A percentile compares a stretch with the other conserved stretches of the same genome.
These are phyloP conservation scores for Agapornis canus DNA, from an alignment of 2,797 vertebrate species.

Conservation along the genomic window DNA sequence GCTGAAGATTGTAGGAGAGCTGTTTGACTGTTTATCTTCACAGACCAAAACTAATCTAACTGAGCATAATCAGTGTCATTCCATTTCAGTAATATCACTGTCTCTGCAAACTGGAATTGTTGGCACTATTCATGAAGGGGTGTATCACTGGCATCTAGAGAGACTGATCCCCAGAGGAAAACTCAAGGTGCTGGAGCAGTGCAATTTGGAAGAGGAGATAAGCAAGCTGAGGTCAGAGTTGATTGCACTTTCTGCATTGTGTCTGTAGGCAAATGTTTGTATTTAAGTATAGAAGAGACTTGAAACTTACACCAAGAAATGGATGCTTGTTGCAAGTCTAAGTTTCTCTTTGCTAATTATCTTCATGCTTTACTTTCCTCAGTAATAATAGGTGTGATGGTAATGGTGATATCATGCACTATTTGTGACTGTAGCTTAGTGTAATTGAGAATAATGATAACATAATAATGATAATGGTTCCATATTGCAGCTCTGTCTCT, in stretches of 20 bases:
- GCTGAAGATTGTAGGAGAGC: not conserved
- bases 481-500: not conserved
- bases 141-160: not conserved
- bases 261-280: not conserved
- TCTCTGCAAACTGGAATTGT: not conserved
- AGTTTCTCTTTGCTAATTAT: not conserved
- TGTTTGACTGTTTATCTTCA: not conserved
- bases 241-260: not conserved
- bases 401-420: not conserved
- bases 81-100: not conserved
- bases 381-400: not conserved
- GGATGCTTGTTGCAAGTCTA: not conserved
- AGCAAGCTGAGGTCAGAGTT: not conserved
- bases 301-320: not conserved
- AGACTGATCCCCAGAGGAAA: not conserved
- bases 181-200: not conserved
- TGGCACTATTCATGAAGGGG: not conserved
- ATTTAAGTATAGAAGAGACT: not conserved
- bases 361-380: not conserved
- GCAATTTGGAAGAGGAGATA: not conserved
- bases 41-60: not conserved
- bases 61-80: not conserved
- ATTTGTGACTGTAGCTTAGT: not conserved
- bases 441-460: conserved; percentile 29
- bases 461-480: not conserved